A percentile compares a stretch with the other conserved stretches of the same genome.
These are phyloP conservation scores for Dicycla oo DNA, from an alignment of 2,888 invertebrate species.

Conservation along the genomic window DNA sequence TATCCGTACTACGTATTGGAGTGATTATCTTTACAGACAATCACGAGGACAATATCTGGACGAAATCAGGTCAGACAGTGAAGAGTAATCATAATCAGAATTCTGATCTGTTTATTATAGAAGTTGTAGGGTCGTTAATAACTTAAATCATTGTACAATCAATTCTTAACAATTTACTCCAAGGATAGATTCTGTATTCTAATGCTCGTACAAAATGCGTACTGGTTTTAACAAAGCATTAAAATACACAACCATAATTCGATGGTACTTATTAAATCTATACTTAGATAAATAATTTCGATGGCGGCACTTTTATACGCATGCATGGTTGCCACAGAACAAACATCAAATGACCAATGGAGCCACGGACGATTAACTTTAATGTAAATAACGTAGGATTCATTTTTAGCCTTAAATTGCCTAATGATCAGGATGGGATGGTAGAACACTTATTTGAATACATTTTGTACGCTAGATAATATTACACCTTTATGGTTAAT, in stretches of 20 bases:
- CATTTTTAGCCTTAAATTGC: background rate
- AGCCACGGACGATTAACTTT: conserved; percentile 27
- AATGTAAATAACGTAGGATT: conserved; percentile 7
- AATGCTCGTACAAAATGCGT: background rate
- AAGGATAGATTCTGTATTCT: background rate
- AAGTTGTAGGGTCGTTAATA: background rate
- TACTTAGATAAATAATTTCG: background rate
- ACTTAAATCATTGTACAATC: background rate
- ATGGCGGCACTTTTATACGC: background rate
- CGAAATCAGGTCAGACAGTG: background rate
- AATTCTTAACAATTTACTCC: background rate
- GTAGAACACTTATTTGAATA: background rate
- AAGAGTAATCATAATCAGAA: background rate
- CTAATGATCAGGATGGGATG: background rate
- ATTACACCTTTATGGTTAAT: background rate
- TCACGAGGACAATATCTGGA: background rate
- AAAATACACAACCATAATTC: background rate
- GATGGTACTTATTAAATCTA: background rate
- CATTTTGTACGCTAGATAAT: background rate
- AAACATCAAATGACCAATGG: background rate
- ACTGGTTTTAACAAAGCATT: background rate
- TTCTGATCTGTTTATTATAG: background rate
- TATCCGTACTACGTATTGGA: too few relatives aligned
- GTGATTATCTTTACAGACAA: background rate
- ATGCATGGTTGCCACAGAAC: background rate